Evolutionary conservation across 2,797 vertebrate species (phyloP).

Genomic region (Acropternis orthonyx): DNA sequence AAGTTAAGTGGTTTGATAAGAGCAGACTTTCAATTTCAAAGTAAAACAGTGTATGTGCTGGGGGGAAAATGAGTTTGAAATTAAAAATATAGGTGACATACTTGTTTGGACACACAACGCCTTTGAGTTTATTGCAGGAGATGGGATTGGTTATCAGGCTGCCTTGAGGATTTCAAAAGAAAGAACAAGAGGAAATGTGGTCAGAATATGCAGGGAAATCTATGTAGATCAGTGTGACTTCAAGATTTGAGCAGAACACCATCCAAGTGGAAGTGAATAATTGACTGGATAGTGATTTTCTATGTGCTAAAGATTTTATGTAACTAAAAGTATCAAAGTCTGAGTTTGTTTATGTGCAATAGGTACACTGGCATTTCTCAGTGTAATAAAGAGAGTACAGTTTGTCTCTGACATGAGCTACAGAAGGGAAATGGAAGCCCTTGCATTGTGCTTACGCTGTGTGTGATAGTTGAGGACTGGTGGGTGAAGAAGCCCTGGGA

Average conservation of each 20-base stretch:
- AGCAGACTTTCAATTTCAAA: not conserved
- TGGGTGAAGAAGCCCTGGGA: not conserved
- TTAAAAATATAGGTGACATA: not conserved
- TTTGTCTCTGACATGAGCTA: not conserved
- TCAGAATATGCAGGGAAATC: slow-evolving; percentile 11
- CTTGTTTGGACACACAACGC: not conserved
- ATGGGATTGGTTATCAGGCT: not conserved
- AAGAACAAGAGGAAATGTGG: slow-evolving; percentile 41
- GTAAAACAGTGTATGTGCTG: not conserved
- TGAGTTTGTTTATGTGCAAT: slow-evolving; percentile 59
- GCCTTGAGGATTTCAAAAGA: slow-evolving; percentile 4
- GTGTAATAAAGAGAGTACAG: not conserved
- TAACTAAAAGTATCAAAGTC: slow-evolving; percentile 64
- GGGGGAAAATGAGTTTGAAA: not conserved
- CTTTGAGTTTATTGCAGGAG: not conserved
- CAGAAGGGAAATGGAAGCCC: not conserved
- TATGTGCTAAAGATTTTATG: slow-evolving; percentile 49
- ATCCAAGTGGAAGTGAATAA: slow-evolving; percentile 45
- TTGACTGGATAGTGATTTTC: slow-evolving; percentile 46
- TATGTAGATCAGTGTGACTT: not conserved
- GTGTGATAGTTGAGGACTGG: not conserved
- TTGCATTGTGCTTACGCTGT: not conserved
- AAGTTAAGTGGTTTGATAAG: not conserved
- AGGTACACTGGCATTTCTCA: slow-evolving; percentile 9
- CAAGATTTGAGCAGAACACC: slow-evolving; percentile 25